Evolutionary conservation across 2,888 invertebrate genomes (phyloP), one percentile per base, ranked within the genome.

Genomic region (Linhomoeus sp.): DNA sequence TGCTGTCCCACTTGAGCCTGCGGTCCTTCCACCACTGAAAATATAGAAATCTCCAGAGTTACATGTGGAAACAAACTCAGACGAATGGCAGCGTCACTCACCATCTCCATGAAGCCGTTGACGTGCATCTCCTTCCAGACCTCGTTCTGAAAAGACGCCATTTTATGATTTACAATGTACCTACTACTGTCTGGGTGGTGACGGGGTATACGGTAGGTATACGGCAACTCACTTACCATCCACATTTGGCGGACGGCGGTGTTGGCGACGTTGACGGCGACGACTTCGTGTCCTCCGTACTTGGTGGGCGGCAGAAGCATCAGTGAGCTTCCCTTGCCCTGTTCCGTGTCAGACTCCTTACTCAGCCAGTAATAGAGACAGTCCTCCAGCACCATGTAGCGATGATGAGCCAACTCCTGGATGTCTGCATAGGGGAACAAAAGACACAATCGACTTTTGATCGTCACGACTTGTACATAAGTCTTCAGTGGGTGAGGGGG

Each of bases 91-190:
- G n/a, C n/a, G n/a, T n/a, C n/a, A 42, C 55, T 43, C 35, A 59
- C 59, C 47, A 59, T 36, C 39, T 49, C 51, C 43, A 59, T 48
- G 46, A 49, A 58, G 36, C 59, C 59, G 44, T 57, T 56, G 48
- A 59, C 55, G 45, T 58, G 57, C 59, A 59, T 58, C 53, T 59
- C 59, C 46, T 55, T 57, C 57, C 57, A 58, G 38, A 59, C 54
- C 43, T 59, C 59, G 44, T 58, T 59, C 55, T 55, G 48, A 29
- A 53, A 44, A 3, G 23, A 17, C 5, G 36, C 7, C 12, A 38
- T 15, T 20, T 19, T 7, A 7, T 3, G 5, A 19, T 15, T 19
- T 5, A 38, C 7, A 5, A 7, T 38, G 7, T 12, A 38, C 5
- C 20, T 9, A 38, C 38, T 9, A n/a, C 17, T 3, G 3, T 17